These are phyloP conservation scores for Noctua comes DNA, from an alignment of 2,888 invertebrate genomes.

Conservation along the genomic window DNA sequence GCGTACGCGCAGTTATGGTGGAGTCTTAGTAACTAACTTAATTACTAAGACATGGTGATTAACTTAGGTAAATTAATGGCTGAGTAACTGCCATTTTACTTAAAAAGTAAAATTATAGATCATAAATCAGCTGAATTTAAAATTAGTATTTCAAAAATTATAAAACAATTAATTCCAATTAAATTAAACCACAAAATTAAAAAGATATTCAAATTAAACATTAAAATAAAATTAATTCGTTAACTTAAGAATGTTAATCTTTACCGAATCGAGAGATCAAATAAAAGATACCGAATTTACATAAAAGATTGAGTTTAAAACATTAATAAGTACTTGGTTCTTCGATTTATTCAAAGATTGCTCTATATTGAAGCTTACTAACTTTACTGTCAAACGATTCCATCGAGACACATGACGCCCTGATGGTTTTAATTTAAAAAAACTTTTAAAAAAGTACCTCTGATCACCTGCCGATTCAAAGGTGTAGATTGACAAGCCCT, in stretches of 20 bases:
- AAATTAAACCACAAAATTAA: slow-evolving; percentile 15
- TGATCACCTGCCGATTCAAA: slow-evolving; percentile 87
- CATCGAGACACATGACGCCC: slow-evolving; percentile 85
- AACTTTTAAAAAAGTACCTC: slow-evolving; percentile 76
- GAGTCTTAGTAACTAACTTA: slow-evolving; percentile 10
- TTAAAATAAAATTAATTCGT: slow-evolving; percentile 50
- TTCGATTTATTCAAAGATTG: slow-evolving; percentile 37
- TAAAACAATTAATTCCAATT: slow-evolving; percentile 20
- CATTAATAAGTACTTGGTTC: background rate
- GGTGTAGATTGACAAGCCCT: slow-evolving; percentile 87
- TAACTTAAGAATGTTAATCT: slow-evolving; percentile 38
- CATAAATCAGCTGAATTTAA: background rate
- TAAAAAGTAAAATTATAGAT: background rate
- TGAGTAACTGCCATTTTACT: background rate
- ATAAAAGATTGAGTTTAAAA: slow-evolving; percentile 39
- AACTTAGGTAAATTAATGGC: background rate
- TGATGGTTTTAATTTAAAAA: slow-evolving; percentile 82
- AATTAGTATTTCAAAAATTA: slow-evolving; percentile 17
- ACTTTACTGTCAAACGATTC: slow-evolving; percentile 72
- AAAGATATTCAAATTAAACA: slow-evolving; percentile 27
- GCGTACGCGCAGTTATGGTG: slow-evolving; percentile 38
- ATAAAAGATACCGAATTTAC: slow-evolving; percentile 45
- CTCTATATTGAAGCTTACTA: slow-evolving; percentile 30
- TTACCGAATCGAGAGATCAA: slow-evolving; percentile 27
- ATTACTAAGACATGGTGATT: background rate